Base-by-base conservation (phyloP, 2,888 invertebrate genomes). In the Aleiodes testaceus region DNA sequence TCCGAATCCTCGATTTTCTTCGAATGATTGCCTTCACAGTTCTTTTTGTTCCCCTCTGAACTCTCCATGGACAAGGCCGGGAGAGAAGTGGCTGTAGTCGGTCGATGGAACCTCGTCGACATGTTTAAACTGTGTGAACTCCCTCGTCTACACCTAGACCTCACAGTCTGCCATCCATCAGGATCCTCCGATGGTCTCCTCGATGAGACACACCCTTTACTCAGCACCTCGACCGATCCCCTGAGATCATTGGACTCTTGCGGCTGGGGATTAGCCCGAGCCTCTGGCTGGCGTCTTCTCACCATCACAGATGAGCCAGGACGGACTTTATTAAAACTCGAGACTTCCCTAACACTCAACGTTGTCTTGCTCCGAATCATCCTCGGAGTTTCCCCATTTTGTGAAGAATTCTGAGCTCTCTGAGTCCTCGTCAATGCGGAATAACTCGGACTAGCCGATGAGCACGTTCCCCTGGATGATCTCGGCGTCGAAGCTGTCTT, bases 121-220 rank as follows among this genome's bases (percentile, higher is more conserved):
- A 89, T 88, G 75, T 89, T 89, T 0, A 90, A 86, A 78, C 88
- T 88, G 71, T 92, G 91, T 14, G 92, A 91, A 82, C 92, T 92
- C 0, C 91, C 91, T 63, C 92, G 90, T 26, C 95, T 89, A 1
- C 89, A 90, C 47, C 93, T 90, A 59, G 93, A 93, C 80, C 95
- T 93, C 0, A 97, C 97, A 0, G 95, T 97, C 75, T 96, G 91
- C 97, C 97, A 97, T 0, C 97, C 97, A 78, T 95, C 95, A 14
- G 74, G 76, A 63, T 85, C 81, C 70, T 83, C 81, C 82, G 76
- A 79, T 77, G 85, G 70, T 87, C 88, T 0, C 87, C 79, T 88
- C 81, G 47, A 85, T 84, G 71, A 80, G 79, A 12, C 84, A 70
- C 74, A 72, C 47, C 69, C 87, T 83, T 75, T 82, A 59, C 73